These are phyloP conservation scores for Bombus sylvicola DNA, from an alignment of 1,140 invertebrate species.

Conservation along the genomic window DNA sequence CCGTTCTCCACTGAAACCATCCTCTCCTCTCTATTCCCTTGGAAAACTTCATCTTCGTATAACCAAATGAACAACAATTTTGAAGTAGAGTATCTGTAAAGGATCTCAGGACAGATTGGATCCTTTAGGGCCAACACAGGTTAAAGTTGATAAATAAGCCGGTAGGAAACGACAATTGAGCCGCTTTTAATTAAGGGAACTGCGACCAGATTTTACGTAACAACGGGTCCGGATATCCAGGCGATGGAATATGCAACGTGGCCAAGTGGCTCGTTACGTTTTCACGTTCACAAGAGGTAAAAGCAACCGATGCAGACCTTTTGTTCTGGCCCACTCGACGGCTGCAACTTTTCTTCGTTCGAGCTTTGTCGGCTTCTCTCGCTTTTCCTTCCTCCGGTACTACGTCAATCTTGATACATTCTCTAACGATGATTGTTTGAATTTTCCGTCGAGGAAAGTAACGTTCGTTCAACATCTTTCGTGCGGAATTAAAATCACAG, in stretches of 20 bases:
- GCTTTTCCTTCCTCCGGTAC: neutral
- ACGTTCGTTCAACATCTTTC: neutral
- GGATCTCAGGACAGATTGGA: neutral
- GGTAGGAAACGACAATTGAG: slow-evolving; percentile 36
- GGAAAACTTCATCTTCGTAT: neutral
- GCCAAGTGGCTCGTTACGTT: slow-evolving; percentile 73
- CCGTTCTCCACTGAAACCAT: too few species aligned
- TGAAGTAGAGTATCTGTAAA: neutral
- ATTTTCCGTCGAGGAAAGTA: neutral
- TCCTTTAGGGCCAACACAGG: neutral
- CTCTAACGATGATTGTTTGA: neutral
- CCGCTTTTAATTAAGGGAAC: slow-evolving; percentile 57
- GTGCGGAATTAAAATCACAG: neutral
- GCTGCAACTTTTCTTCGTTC: slow-evolving; percentile 40
- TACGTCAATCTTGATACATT: slow-evolving; percentile 26
- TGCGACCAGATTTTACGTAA: slow-evolving; percentile 54
- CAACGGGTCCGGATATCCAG: slow-evolving; percentile 26
- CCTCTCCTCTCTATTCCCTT: too few species aligned
- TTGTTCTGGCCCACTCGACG: slow-evolving; percentile 43
- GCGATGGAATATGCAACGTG: slow-evolving; percentile 70
- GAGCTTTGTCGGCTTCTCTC: slow-evolving; percentile 10
- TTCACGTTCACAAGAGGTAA: slow-evolving; percentile 61
- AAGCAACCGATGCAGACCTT: slow-evolving; percentile 55
- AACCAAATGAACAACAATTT: neutral
- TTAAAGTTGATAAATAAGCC: neutral